phyloP scores from a whole-genome alignment of 1,140 invertebrate genomes.

The Camponotus pennsylvanicus region DNA sequence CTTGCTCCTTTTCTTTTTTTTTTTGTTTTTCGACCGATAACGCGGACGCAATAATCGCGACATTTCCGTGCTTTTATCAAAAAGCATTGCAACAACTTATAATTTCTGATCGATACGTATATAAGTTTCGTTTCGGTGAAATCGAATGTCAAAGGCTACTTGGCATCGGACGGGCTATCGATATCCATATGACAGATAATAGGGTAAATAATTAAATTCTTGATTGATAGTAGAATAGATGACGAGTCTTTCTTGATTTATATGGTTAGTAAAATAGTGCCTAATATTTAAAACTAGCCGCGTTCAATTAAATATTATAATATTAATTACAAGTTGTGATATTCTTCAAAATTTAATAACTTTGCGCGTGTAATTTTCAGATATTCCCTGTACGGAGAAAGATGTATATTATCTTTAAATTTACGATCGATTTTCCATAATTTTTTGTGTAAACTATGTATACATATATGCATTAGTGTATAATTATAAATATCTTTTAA shows the following conservation, averaged over 20 bases:
- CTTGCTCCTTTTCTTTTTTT: conserved; percentile 42
- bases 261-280: not conserved
- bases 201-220: conserved; percentile 12
- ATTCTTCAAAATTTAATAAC: not conserved
- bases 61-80: not conserved
- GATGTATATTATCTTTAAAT: too few relatives aligned
- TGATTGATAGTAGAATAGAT: not conserved
- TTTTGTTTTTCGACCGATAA: not conserved
- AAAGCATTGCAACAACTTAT: not conserved
- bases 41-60: not conserved
- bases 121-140: conserved; percentile 22
- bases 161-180: not conserved
- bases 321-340: not conserved
- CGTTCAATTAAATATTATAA: not conserved
- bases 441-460: too few relatives aligned
- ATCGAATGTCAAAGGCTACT: conserved; percentile 18
- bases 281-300: not conserved
- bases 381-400: too few relatives aligned
- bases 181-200: not conserved
- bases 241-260: not conserved
- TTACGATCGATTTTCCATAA: too few relatives aligned
- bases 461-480: too few relatives aligned
- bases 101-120: conserved; percentile 8
- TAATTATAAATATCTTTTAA: too few relatives aligned
- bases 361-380: not conserved